Base-by-base conservation (phyloP, 1,140 invertebrate genomes). In the Holotrichia oblita region DNA sequence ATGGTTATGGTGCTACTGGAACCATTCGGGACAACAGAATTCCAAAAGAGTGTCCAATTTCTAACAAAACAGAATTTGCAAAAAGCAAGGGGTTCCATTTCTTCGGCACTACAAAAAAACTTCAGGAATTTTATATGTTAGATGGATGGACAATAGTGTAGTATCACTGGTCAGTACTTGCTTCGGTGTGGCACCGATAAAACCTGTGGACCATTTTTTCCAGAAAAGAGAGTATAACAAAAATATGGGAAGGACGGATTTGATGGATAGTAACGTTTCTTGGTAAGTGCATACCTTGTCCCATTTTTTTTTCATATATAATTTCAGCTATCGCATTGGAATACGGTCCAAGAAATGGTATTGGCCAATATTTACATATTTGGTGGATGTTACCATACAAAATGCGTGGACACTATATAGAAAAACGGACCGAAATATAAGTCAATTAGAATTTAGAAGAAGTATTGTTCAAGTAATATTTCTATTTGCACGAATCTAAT, bases 1-100 rank as follows among this genome's bases (percentile, higher is more conserved):
- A 64, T 55, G 80, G 81, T 22, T 81, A 80, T 75, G 41, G 55
- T 42, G 80, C 40, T 7, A 83, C 81, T 59, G 81, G 82, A 14
- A 85, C 84, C 34, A 80, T 85, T 20, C 76, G 82, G 48, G 78
- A 83, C 42, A 82, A 83, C 76, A 59, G 80, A 27, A 44, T 82
- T 44, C 77, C 79, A 72, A 77, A 78, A 76, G 77, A 40, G 40
- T 81, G 79, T 77, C 80, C 81, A 40, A 12, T 83, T 6, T n/a
- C 40, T 27, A 20, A 79, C 41, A 80, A 81, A 77, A 80, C 80
- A 61, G 64, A 42, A 34, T 59, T 82, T 27, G 79, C 81, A 44
- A 79, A 80, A 72, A 69, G n/a, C 55, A 22, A n/a, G 76, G 76
- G 8, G 59, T 10, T 9, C 44, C 7, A 69, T 40, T 42, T 40